Base-by-base conservation (phyloP, 1,140 invertebrate genomes). In the Manduca sexta region DNA sequence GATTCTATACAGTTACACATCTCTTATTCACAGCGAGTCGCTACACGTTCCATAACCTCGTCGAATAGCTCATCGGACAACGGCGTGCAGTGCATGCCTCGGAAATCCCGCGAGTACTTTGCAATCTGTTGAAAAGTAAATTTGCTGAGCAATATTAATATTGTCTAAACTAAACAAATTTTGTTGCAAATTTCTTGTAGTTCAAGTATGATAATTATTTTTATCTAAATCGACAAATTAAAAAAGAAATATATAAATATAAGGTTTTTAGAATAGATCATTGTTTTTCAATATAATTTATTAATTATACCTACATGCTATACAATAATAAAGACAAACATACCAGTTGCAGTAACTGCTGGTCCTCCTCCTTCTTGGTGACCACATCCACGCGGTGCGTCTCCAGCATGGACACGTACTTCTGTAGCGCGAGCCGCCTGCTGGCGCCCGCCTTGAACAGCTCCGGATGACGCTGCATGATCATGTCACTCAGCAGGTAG, bases 31-130 rank as follows among this genome's bases (percentile, higher is more conserved):
- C 21, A 8, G 4, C 8, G 21, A 26, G 21, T 26, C 4, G 4
- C 8, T 3, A 26, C 8, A 3, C 21, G 21, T 26, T 56, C 40
- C 52, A 69, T 56, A 8, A 69, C 48, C 0, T 33, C 7, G 6
- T 56, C 48, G 14, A 74, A 71, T 7, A 60, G 40, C 7, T 59
- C 50, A 10, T 77, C 74, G 1, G 93, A 91, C 45, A 98, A 84
- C 17, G 92, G 94, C 11, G 91, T 91, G 86, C 96, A 98, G 82
- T 98, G 97, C 7, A 93, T 92, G 0, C 94, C 93, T 58, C 92
- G 90, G 69, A 92, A 96, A 80, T 98, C 95, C 51, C 92, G 90
- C 89, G 98, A 91, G 82, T 97, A 92, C 71, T 93, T 93, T 15
- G 86, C 87, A 39, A 93, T 73, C 79, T 84, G 56, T 14, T 57